A percentile compares a stretch with the other conserved stretches of the same genome.
Evolutionary conservation across 1,140 invertebrate species (phyloP).

Genomic region (Hesperophylax magnus): DNA sequence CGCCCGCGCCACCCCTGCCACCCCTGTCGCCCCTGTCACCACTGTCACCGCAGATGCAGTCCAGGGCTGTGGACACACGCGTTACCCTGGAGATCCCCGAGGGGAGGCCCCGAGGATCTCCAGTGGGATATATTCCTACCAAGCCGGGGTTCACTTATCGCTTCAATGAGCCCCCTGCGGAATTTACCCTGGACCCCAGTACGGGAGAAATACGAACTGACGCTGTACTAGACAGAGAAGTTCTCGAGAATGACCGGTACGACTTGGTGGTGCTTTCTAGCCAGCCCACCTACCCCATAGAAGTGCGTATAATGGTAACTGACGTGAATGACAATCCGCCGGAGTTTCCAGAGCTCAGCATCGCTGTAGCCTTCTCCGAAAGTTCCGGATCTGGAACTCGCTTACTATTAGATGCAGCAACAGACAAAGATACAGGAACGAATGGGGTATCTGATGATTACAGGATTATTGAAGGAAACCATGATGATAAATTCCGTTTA

Average conservation of each 20-base stretch:
- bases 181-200: conserved; percentile 85
- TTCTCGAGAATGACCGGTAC: conserved; percentile 82
- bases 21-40: conserved; percentile 3
- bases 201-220: conserved; percentile 88
- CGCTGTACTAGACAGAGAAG: conserved; percentile 85
- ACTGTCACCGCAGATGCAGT: conserved; percentile 79
- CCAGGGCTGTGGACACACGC: conserved; percentile 86
- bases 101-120: conserved; percentile 84
- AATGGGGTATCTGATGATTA: conserved; percentile 92
- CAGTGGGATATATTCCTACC: conserved; percentile 88
- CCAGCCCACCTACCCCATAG: conserved; percentile 93
- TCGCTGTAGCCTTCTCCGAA: conserved; percentile 90
- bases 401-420: conserved; percentile 88
- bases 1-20: conserved; percentile 41
- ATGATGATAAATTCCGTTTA: conserved; percentile 88
- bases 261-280: conserved; percentile 92
- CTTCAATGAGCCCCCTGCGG: conserved; percentile 90
- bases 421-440: conserved; percentile 86
- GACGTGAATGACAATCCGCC: conserved; percentile 94
- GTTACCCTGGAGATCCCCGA: conserved; percentile 89
- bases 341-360: conserved; percentile 89
- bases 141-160: conserved; percentile 91
- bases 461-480: conserved; percentile 88
- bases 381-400: conserved; percentile 90
- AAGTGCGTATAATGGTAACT: conserved; percentile 87